Evolutionary conservation across 2,113 vertebrate species (phyloP), one percentile per base, ranked within the genome.

Genomic region (Myiopsitta monachus): DNA sequence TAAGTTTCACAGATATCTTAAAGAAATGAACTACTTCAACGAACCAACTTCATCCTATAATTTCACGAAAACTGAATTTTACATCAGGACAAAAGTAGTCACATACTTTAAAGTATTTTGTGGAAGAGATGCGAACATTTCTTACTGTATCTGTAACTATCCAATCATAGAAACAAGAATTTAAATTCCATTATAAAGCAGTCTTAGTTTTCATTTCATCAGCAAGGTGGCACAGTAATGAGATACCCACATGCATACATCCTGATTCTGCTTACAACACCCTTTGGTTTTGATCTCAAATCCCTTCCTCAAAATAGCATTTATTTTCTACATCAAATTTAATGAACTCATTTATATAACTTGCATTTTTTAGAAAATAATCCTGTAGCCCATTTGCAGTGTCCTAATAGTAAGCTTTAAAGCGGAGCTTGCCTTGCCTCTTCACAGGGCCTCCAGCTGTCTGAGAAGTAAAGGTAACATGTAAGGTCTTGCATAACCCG

Each of bases 201-300:
- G 67, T 51, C 66, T 91, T 43, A 91, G 47, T 64, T 96, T 96
- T 94, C 75, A 90, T 93, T 96, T 97, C 94, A 91, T 95, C 44
- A 96, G 15, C 77, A 94, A 81, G 62, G 88, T 92, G 88, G 84
- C 70, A 73, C 57, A 30, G n/a, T 76, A 88, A 79, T 76, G 84
- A 93, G 63, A 91, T 55, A 95, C 43, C 62, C 70, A 81, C 73
- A 91, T 88, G 79, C 87, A 86, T 51, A 59, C 24, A 54, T 95
- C 87, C 61, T 49, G 86, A 73, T 85, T 64, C 14, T 68, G n/a
- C 44, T 87, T 92, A 82, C 24, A 69, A 61, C 4, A 10, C 1
- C 14, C 11, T 54, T 85, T 30, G 55, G 28, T 47, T 84, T 57
- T n/a, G 7, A 33, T 54, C n/a, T 90, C 64, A 96, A 86, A 89